These are phyloP conservation scores for Emmelina monodactyla DNA, from an alignment of 2,888 invertebrate genomes.

Conservation along the genomic window DNA sequence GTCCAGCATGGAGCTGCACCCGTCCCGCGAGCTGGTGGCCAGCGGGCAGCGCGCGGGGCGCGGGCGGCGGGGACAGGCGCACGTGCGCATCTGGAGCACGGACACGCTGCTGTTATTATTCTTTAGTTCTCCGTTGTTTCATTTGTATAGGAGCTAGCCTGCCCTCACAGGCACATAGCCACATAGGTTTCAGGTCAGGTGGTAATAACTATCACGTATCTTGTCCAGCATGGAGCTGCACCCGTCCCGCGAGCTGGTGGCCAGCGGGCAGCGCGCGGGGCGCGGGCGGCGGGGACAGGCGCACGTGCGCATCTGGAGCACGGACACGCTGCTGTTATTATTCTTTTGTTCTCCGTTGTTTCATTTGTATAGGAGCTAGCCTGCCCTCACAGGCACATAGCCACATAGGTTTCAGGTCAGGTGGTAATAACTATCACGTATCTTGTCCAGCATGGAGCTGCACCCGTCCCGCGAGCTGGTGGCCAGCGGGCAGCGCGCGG, in stretches of 20 bases:
- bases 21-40: conserved; percentile 86
- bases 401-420: no score
- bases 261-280: conserved; percentile 88
- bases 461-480: conserved; percentile 89
- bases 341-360: no score
- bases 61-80: conserved; percentile 85
- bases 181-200: no score
- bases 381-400: no score
- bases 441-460: conserved; percentile 82
- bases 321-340: conserved; percentile 85
- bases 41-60: conserved; percentile 88
- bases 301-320: conserved; percentile 92
- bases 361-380: no score
- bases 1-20: conserved; percentile 90
- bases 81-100: conserved; percentile 92
- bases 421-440: no score
- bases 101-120: conserved; percentile 86
- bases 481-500: conserved; percentile 88
- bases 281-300: conserved; percentile 86
- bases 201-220: no score
- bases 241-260: conserved; percentile 86
- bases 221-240: conserved; percentile 90
- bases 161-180: no score
- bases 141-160: no score
- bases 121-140: no score